phyloP scores from a whole-genome alignment of 2,797 vertebrate species.

The Apodemus agrarius region DNA sequence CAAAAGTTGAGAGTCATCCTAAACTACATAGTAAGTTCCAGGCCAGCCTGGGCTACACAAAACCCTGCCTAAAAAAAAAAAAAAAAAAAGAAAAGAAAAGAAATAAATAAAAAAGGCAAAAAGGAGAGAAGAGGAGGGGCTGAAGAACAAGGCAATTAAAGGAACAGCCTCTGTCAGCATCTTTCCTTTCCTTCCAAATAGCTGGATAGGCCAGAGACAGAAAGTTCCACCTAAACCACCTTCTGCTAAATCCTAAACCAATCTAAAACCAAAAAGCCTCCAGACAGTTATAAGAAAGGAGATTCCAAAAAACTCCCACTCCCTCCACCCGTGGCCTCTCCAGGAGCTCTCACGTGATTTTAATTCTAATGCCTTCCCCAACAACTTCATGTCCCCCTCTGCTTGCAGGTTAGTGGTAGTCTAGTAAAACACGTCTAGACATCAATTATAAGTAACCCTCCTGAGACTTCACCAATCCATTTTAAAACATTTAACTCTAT shows the following conservation, averaged over 20 bases:
- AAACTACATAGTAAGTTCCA: neutral
- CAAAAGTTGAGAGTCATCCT: neutral
- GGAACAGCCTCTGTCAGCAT: neutral
- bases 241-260: conserved; percentile 14
- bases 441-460: conserved; percentile 10
- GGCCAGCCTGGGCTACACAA: neutral
- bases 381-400: conserved; percentile 25
- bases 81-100: no score
- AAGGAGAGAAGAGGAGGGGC: neutral
- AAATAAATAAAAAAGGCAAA: neutral
- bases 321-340: neutral
- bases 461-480: neutral
- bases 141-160: neutral
- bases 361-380: neutral
- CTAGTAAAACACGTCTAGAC: conserved; percentile 6
- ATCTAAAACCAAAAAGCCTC: conserved; percentile 23
- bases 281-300: conserved; percentile 32
- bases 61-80: neutral
- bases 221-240: conserved; percentile 36
- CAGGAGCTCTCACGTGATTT: neutral
- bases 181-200: conserved; percentile 28
- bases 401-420: conserved; percentile 41
- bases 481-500: conserved; percentile 38
- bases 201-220: neutral
- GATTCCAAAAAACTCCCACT: neutral